Percentiles rank a stretch among this genome's conserved stretches.
phyloP scores from a whole-genome alignment of 2,888 invertebrate genomes.

The Aphodius granarius region DNA sequence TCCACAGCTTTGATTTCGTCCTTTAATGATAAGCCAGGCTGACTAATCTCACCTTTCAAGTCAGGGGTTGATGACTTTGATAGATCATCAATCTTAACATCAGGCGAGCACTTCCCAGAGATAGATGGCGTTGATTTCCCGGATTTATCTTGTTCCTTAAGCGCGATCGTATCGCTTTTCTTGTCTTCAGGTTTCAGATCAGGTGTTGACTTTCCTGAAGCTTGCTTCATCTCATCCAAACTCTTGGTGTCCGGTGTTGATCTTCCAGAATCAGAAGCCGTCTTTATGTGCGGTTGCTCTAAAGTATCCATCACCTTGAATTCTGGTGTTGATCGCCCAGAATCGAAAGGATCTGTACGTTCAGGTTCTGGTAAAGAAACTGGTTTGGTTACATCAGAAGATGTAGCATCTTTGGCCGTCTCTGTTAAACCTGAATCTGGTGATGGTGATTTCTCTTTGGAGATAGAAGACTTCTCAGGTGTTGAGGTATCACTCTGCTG shows the following conservation, averaged over 20 bases:
- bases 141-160: conserved; percentile 18
- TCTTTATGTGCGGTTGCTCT: conserved; percentile 19
- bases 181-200: conserved; percentile 6
- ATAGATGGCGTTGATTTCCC: background rate
- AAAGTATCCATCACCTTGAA: conserved; percentile 16
- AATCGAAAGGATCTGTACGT: conserved; percentile 15
- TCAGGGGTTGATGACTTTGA: conserved; percentile 39
- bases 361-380: background rate
- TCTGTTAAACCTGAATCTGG: conserved; percentile 20
- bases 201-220: background rate
- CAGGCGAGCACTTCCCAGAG: conserved; percentile 31
- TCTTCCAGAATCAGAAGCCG: conserved; percentile 29
- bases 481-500: conserved; percentile 32
- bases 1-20: background rate
- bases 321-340: conserved; percentile 28
- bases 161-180: conserved; percentile 14
- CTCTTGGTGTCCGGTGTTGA: conserved; percentile 27
- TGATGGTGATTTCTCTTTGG: conserved; percentile 18
- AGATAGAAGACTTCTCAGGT: conserved; percentile 16
- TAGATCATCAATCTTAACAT: conserved; percentile 14
- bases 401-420: conserved; percentile 10
- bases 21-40: background rate
- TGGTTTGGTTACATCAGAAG: conserved; percentile 1
- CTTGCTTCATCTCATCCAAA: conserved; percentile 21
- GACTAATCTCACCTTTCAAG: conserved; percentile 25